A percentile compares a stretch with the other conserved stretches of the same genome.
Evolutionary conservation across 2,797 vertebrate genomes (phyloP).

Genomic region (Paedocypris micromegethes): DNA sequence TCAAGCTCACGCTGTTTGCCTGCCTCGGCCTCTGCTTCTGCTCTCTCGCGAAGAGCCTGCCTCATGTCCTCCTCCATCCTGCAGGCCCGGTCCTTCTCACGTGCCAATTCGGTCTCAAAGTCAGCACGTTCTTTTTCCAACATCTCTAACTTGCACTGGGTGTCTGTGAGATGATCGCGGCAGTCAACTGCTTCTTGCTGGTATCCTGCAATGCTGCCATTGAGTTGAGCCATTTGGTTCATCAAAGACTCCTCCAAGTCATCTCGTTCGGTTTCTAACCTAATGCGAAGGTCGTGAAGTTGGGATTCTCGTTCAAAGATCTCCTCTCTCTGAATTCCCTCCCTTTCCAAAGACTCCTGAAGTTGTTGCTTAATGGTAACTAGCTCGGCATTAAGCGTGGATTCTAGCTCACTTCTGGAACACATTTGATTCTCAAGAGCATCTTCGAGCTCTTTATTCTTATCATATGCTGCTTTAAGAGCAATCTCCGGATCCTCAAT

Average conservation of each 20-base stretch:
- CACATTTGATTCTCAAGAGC: constrained; percentile 48
- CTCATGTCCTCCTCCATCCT: constrained; percentile 84
- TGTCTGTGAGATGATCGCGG: constrained; percentile 62
- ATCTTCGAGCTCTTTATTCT: constrained; percentile 56
- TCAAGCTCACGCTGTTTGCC: constrained; percentile 78
- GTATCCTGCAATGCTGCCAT: constrained; percentile 95
- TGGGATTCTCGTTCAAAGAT: constrained; percentile 63
- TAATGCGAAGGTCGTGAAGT: constrained; percentile 66
- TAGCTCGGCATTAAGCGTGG: constrained; percentile 53
- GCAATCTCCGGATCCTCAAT: constrained; percentile 51
- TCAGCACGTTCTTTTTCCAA: constrained; percentile 65
- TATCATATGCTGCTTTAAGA: constrained; percentile 53
- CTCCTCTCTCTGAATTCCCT: constrained; percentile 63
- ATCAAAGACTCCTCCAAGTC: constrained; percentile 95
- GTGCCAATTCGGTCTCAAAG: constrained; percentile 65
- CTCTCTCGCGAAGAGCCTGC: constrained; percentile 77
- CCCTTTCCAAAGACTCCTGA: constrained; percentile 60
- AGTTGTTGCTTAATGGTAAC: constrained; percentile 68
- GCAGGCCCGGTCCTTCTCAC: constrained; percentile 58
- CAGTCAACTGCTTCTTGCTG: constrained; percentile 85
- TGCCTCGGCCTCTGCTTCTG: constrained; percentile 69
- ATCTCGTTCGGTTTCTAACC: constrained; percentile 84
- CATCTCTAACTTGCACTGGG: constrained; percentile 62
- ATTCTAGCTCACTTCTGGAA: constrained; percentile 45
- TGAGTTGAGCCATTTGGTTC: constrained; percentile 96